Base-by-base conservation (phyloP, 2,888 invertebrate species). In the Heliconius charithonia region DNA sequence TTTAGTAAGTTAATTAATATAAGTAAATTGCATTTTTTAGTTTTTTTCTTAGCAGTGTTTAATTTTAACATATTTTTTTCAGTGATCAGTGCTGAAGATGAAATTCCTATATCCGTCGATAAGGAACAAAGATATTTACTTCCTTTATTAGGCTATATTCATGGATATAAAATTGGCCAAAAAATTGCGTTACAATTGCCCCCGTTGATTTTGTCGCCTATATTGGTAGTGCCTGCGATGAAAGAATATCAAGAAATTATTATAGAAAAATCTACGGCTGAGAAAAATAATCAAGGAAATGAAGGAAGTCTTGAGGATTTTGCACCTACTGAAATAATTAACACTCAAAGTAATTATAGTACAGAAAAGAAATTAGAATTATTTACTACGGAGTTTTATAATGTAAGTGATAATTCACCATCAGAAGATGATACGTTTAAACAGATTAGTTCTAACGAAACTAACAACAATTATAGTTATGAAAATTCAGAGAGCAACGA, bases 201-300 rank as follows among this genome's bases (percentile, higher is more conserved):
- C 22, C 84, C 86, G 25, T 83, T 86, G 22, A 70, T 86, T 12
- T 81, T 86, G 29, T 85, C 86, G 19, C 86, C 88, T 22, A 78
- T 90, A 22, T 82, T 89, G 71, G 81, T 90, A 51, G 16, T 90
- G 13, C 88, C 89, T 27, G 80, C 86, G 45, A 70, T 86, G n/a
- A 86, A 86, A 71, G 87, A 88, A 78, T 86, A 86, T 69, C 88
- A 89, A 82, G 86, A 82, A 82, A 84, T 87, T 19, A 88, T 83
- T 72, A 82, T 87, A 75, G 84, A 86, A 72, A 83, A 85, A 73
- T 82, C 82, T 27, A 72, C 32, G 7, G 80, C 82, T 16, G 84
- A 84, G 65, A 84, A 86, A 81, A 87, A 79, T 77, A 84, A 84
- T 79, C 84, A 86, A 79, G 85, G 86, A 83, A 85, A 81, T 74